Evolutionary conservation across 2,797 vertebrate species (phyloP).

Genomic region (Micrastur ruficollis): DNA sequence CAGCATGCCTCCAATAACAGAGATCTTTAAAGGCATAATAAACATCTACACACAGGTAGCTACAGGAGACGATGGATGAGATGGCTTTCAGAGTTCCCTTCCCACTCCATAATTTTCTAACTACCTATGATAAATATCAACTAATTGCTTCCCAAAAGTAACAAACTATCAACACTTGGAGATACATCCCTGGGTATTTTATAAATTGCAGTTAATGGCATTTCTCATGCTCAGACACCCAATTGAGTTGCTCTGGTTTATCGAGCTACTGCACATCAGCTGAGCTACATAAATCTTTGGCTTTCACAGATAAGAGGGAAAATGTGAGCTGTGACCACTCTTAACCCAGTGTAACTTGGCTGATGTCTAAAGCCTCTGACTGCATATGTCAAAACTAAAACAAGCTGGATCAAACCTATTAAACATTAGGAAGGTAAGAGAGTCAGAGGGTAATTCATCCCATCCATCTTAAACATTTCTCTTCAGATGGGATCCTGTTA

Average conservation of each 20-base stretch:
- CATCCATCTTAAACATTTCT: neutral
- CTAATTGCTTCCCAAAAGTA: neutral
- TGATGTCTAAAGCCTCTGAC: neutral
- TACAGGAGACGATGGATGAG: neutral
- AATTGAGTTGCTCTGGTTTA: neutral
- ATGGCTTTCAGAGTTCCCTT: neutral
- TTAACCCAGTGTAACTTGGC: neutral
- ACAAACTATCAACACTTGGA: neutral
- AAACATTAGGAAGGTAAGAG: neutral
- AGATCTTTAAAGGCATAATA: neutral
- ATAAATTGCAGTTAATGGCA: neutral
- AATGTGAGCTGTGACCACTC: neutral
- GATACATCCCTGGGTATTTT: neutral
- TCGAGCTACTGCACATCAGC: neutral
- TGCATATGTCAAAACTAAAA: neutral
- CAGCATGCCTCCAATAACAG: neutral
- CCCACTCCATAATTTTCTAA: neutral
- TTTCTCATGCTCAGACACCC: neutral
- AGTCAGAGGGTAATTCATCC: neutral
- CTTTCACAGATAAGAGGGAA: neutral
- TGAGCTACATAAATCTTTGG: neutral
- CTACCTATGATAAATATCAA: neutral
- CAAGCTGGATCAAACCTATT: neutral
- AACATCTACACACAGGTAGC: neutral
- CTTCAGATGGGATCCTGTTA: neutral